These are phyloP conservation scores for Urocolius indicus DNA, from an alignment of 2,113 vertebrate genomes.

Conservation along the genomic window DNA sequence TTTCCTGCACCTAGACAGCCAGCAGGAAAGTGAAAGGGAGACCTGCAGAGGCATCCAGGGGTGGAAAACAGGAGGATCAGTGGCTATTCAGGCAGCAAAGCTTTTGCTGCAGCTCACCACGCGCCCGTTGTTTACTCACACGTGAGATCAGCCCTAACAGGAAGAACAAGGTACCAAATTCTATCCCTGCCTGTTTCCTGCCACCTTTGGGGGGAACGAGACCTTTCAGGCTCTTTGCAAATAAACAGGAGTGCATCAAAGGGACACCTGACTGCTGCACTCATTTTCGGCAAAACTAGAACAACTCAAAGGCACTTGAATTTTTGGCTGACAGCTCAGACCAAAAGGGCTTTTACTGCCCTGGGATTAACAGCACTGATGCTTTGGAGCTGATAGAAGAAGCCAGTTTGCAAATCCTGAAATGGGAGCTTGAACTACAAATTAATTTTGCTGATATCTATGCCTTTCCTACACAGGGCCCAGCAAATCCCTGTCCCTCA, in stretches of 20 bases:
- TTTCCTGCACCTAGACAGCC: conserved; percentile 29
- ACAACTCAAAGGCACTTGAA: conserved; percentile 1
- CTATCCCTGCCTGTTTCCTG: conserved; percentile 62
- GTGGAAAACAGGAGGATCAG: neutral
- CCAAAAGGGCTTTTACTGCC: conserved; percentile 35
- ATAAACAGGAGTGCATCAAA: conserved; percentile 62
- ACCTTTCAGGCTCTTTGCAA: conserved; percentile 61
- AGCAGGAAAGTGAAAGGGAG: conserved; percentile 31
- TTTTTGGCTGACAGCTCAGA: conserved; percentile 42
- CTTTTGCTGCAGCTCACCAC: neutral
- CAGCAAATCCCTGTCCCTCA: neutral
- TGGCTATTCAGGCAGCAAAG: neutral
- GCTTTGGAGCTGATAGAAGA: neutral
- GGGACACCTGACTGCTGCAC: conserved; percentile 31
- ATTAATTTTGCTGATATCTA: neutral
- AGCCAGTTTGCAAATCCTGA: conserved; percentile 21
- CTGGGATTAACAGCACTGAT: neutral
- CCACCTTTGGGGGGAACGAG: neutral
- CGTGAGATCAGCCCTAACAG: conserved; percentile 24
- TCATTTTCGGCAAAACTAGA: conserved; percentile 13
- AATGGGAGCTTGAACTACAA: neutral
- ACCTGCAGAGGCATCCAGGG: neutral
- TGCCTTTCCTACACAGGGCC: neutral
- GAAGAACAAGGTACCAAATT: conserved; percentile 49
- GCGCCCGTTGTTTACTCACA: neutral